Conservation (phyloP, 2,888 invertebrate genomes). For the Dryadula phaetusa region DNA sequence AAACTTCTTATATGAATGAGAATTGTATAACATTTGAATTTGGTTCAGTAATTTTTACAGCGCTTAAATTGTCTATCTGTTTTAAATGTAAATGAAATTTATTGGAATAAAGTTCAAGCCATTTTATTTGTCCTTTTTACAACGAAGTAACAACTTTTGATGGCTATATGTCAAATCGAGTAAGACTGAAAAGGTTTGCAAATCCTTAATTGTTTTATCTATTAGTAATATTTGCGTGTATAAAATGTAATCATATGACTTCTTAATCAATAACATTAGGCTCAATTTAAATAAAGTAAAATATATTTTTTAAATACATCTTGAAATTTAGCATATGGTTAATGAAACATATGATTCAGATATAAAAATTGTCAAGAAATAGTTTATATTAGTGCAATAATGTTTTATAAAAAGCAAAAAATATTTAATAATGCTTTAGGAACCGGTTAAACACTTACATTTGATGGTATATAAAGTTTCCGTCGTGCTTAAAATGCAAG, state of each 20-base stretch:
- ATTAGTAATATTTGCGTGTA: too few species aligned
- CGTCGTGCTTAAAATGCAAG: constrained; percentile 20
- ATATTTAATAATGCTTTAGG: background rate
- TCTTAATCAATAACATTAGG: too few species aligned
- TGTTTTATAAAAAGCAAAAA: background rate
- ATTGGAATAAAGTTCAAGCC: background rate
- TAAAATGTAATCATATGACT: too few species aligned
- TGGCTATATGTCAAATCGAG: background rate
- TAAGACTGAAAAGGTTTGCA: background rate
- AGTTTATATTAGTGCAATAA: background rate
- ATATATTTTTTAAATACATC: too few species aligned
- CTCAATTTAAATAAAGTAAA: too few species aligned
- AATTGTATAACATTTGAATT: constrained; percentile 10
- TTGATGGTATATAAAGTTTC: constrained; percentile 8
- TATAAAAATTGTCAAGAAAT: too few species aligned
- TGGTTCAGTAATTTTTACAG: background rate
- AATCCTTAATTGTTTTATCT: too few species aligned
- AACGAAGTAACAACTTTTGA: too few species aligned
- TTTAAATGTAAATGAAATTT: constrained; percentile 14
- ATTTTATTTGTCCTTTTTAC: background rate
- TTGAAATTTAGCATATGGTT: too few species aligned
- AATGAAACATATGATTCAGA: too few species aligned
- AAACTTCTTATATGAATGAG: background rate
- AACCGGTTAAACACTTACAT: constrained; percentile 5
- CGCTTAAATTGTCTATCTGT: background rate